Base-by-base conservation (phyloP, 2,113 vertebrate species). In the Psephotus haematonotus region DNA sequence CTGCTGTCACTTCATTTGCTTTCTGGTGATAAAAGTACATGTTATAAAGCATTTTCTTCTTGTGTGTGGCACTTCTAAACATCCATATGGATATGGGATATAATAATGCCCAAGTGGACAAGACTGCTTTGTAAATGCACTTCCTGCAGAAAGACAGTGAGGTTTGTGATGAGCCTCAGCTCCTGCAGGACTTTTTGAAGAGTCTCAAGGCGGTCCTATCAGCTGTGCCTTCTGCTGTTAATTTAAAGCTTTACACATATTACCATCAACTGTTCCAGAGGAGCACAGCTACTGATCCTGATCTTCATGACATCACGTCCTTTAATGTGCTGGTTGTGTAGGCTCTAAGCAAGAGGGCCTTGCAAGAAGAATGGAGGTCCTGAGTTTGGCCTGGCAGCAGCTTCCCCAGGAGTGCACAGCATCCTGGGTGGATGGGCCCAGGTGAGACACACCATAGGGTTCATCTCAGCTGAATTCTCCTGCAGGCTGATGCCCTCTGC, bases 401-500 rank as follows among this genome's bases (percentile, higher is more conserved):
- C 53, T 82, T 11, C 80, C 70, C 41, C 7, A 11, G 4, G 7
- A 1, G 17, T 1, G 9, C 0, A 3, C 33, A 24, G 29, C 3
- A 1, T 9, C 7, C 11, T 3, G 17, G 6, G 2, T 2, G 18
- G 25, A 7, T 0, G 5, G 43, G 25, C 44, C 11, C 29, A 1
- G 43, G 1, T 5, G 80, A 67, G 37, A 7, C 2, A 0, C 5
- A 39, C 39, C 7, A 1, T 0, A 1, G 50, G 6, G 22, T 12
- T 60, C 41, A 5, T 2, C 43, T 25, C 23, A 23, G 67, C 43
- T 11, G 5, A 18, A 23, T 4, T 3, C 8, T 6, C 53, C 37
- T 3, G 1, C 33, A 12, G 60, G 33, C 65, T 31, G 55, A 2
- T 7, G 59, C 65, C 63, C n/a, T 5, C 1, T 25, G n/a, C 39